A percentile compares a stretch with the other conserved stretches of the same genome.
Evolutionary conservation across 2,888 invertebrate species (phyloP).

Genomic region (Acronicta psi): DNA sequence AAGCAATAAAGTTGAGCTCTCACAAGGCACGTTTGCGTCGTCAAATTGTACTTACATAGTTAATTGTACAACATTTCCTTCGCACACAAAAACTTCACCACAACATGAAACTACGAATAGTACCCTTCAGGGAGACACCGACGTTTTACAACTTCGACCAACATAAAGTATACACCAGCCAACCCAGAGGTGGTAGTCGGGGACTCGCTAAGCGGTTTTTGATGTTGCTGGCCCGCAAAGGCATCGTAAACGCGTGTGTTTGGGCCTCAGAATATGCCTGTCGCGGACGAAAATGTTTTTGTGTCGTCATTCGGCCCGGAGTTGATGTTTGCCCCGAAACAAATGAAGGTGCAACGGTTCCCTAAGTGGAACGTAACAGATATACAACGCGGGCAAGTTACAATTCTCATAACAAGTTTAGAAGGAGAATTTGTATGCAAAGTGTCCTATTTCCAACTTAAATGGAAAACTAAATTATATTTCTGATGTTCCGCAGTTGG

Average conservation of each 20-base stretch:
- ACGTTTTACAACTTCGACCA: constrained; percentile 67
- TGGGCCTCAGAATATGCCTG: constrained; percentile 55
- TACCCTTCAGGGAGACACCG: constrained; percentile 61
- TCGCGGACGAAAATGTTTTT: constrained; percentile 64
- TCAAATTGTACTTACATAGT: constrained; percentile 65
- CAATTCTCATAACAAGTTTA: constrained; percentile 54
- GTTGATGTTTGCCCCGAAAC: constrained; percentile 63
- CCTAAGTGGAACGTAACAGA: constrained; percentile 55
- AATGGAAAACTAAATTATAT: constrained; percentile 64
- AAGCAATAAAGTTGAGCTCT: constrained; percentile 54
- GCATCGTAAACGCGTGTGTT: constrained; percentile 73
- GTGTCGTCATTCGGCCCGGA: constrained; percentile 56
- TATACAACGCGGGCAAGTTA: constrained; percentile 47
- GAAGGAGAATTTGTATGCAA: constrained; percentile 58
- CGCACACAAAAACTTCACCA: constrained; percentile 61
- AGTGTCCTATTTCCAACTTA: constrained; percentile 58
- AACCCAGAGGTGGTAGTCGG: constrained; percentile 69
- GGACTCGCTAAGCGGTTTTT: constrained; percentile 79
- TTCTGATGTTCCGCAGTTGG: constrained; percentile 55
- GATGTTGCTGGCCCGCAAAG: constrained; percentile 72
- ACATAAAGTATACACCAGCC: constrained; percentile 68
- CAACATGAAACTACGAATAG: constrained; percentile 60
- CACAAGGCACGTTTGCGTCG: constrained; percentile 59
- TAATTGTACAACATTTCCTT: constrained; percentile 60
- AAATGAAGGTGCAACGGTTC: constrained; percentile 66